phyloP scores from a whole-genome alignment of 2,797 vertebrate species.

The Saxicola maurus region DNA sequence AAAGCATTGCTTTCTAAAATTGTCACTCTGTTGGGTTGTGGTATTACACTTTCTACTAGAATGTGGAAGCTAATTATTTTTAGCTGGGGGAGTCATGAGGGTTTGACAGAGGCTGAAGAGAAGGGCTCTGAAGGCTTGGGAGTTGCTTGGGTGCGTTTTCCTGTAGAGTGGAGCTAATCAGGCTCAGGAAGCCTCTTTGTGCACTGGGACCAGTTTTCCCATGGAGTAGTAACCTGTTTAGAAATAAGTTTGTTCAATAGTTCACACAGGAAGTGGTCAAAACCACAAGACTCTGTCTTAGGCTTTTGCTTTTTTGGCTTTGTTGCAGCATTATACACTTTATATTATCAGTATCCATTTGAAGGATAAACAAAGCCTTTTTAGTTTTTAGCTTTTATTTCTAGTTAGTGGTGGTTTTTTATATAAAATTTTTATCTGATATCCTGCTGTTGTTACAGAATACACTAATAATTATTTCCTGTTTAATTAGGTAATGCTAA shows the following conservation, averaged over 20 bases:
- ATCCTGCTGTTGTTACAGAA: neutral
- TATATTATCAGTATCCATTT: neutral
- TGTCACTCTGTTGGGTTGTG: neutral
- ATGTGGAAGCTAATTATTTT: neutral
- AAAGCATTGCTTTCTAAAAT: neutral
- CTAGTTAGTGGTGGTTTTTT: neutral
- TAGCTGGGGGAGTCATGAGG: fast-evolving
- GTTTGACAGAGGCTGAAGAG: neutral
- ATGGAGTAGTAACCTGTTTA: neutral
- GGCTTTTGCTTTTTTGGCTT: neutral
- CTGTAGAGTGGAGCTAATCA: neutral
- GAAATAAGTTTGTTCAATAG: neutral
- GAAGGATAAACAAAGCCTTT: neutral
- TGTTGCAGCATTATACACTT: neutral
- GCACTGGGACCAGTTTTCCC: neutral
- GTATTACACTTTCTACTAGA: neutral
- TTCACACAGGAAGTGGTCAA: neutral
- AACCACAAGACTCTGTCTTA: neutral
- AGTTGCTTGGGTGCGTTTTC: fast-evolving
- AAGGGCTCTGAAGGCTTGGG: neutral
- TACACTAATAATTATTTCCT: neutral
- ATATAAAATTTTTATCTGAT: neutral
- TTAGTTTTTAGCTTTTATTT: neutral
- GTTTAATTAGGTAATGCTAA: neutral
- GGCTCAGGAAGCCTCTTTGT: neutral